Conservation (phyloP, 2,888 invertebrate genomes). For the Cactoblastis cactorum region DNA sequence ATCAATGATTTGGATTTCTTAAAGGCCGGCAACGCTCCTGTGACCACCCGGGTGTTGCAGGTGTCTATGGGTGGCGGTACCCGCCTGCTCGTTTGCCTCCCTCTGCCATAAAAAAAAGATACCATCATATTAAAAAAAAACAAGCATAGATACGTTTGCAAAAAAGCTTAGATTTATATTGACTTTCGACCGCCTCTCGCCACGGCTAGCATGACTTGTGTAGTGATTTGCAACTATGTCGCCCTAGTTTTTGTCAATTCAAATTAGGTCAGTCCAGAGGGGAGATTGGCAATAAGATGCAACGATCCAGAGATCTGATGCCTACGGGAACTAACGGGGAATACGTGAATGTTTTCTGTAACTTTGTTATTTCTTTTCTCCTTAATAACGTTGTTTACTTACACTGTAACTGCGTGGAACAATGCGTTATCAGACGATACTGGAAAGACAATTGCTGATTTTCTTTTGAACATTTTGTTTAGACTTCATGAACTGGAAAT, state of each 20-base stretch:
- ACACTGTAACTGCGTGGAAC: too few relatives aligned
- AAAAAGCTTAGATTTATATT: neutral
- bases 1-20: too few relatives aligned
- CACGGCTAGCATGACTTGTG: neutral
- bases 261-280: constrained; percentile 15
- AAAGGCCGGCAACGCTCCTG: too few relatives aligned
- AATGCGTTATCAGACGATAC: too few relatives aligned
- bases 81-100: too few relatives aligned
- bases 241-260: constrained; percentile 15
- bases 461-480: too few relatives aligned
- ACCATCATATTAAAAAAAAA: too few relatives aligned
- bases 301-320: constrained; percentile 19
- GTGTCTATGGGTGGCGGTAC: too few relatives aligned
- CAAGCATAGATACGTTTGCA: neutral
- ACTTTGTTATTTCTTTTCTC: constrained; percentile 1
- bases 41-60: too few relatives aligned
- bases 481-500: too few relatives aligned
- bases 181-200: neutral
- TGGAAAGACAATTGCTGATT: too few relatives aligned
- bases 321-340: constrained; percentile 10
- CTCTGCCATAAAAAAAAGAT: too few relatives aligned
- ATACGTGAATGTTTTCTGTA: constrained; percentile 12
- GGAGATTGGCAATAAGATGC: constrained; percentile 23
- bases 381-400: neutral
- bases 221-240: constrained; percentile 13